These are phyloP conservation scores for Zaprionus bogoriensis DNA, from an alignment of 2,888 invertebrate species.

Conservation along the genomic window DNA sequence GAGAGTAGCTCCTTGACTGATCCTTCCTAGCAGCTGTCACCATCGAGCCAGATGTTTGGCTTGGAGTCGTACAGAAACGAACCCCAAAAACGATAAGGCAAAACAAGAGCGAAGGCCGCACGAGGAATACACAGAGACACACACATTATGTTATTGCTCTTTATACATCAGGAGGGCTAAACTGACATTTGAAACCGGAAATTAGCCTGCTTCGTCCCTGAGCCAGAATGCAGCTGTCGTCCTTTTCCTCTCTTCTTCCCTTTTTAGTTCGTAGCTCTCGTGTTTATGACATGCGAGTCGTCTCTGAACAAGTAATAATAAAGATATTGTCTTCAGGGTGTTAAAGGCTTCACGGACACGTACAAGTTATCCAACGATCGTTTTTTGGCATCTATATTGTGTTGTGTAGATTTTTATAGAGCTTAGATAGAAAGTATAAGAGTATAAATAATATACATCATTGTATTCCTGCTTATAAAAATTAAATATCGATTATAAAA, in stretches of 20 bases:
- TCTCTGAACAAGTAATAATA: too few relatives aligned
- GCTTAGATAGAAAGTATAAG: too few relatives aligned
- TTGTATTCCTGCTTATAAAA: too few relatives aligned
- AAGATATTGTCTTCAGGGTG: too few relatives aligned
- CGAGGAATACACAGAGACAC: neutral
- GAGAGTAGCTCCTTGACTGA: too few relatives aligned
- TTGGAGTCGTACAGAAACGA: slow-evolving; percentile 30
- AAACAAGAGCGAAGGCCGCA: neutral
- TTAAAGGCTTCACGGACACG: too few relatives aligned
- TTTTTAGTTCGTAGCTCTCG: slow-evolving; percentile 1
- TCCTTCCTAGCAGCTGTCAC: slow-evolving; percentile 9
- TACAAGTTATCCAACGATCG: too few relatives aligned
- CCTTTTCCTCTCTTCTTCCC: slow-evolving; percentile 13
- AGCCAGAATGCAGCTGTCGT: slow-evolving; percentile 60
- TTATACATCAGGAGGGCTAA: slow-evolving; percentile 50
- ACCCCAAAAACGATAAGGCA: slow-evolving; percentile 61
- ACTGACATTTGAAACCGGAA: slow-evolving; percentile 74
- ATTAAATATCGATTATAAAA: too few relatives aligned
- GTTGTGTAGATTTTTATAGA: too few relatives aligned
- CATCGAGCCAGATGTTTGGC: slow-evolving; percentile 58
- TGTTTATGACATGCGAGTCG: neutral
- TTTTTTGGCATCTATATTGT: too few relatives aligned
- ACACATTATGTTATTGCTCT: slow-evolving; percentile 62
- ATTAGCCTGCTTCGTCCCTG: slow-evolving; percentile 62
- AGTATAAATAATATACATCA: too few relatives aligned